Evolutionary conservation across 1,140 invertebrate genomes (phyloP).

Genomic region (Pantala flavescens): DNA sequence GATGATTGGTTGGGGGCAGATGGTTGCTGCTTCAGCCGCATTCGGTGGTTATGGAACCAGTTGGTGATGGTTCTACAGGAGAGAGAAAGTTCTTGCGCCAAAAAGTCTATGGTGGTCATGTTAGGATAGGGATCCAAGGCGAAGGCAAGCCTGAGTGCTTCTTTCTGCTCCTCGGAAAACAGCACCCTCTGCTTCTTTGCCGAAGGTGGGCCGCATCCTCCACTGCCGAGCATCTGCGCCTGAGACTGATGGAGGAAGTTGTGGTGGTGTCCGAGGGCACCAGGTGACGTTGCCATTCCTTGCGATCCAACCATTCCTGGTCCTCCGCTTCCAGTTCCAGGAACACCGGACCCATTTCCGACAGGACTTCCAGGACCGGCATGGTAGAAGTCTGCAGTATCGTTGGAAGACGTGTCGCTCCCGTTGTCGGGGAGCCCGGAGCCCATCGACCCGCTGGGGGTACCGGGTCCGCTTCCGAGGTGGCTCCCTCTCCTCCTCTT

Average conservation of each 20-base stretch:
- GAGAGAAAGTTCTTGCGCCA: constrained; percentile 82
- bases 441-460: constrained; percentile 25
- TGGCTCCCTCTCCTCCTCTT: constrained; percentile 70
- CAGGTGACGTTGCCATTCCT: not conserved
- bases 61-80: constrained; percentile 94
- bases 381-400: constrained; percentile 80
- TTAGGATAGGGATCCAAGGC: constrained; percentile 93
- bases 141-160: constrained; percentile 86
- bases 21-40: constrained; percentile 87
- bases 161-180: constrained; percentile 97
- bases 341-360: not conserved
- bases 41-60: constrained; percentile 99
- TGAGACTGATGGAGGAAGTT: constrained; percentile 20
- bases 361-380: constrained; percentile 49
- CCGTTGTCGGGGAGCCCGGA: constrained; percentile 59
- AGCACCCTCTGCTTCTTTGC: constrained; percentile 87
- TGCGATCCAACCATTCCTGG: not conserved
- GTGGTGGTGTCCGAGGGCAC: not conserved
- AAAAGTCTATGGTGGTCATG: constrained; percentile 87
- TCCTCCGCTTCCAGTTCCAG: not conserved
- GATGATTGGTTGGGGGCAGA: constrained; percentile 40
- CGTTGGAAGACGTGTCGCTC: constrained; percentile 75
- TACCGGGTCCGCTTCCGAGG: constrained; percentile 30
- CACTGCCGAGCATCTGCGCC: constrained; percentile 22
- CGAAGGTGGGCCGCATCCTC: constrained; percentile 46